Conservation (phyloP, 2,113 vertebrate species). For the Brachyhypopomus gauderio region DNA sequence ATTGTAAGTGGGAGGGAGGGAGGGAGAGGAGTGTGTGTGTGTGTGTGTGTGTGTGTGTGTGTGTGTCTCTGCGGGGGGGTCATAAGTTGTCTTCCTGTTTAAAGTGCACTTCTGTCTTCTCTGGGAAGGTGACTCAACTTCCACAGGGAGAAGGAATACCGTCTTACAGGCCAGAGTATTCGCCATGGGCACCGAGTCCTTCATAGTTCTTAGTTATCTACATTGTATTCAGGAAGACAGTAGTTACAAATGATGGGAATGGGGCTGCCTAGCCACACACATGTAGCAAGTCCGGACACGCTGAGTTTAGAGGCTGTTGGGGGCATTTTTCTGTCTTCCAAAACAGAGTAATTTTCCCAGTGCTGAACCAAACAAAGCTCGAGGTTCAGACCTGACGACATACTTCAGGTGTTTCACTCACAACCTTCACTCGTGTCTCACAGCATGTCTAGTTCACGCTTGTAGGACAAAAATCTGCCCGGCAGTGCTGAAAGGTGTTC, state of each 20-base stretch:
- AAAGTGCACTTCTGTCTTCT: neutral
- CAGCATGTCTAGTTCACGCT: too few relatives aligned
- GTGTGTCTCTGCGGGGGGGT: neutral
- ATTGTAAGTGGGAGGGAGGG: neutral
- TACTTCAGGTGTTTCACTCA: too few relatives aligned
- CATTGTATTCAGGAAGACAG: neutral
- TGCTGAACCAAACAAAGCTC: neutral
- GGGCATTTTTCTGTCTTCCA: neutral
- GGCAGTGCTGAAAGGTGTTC: too few relatives aligned
- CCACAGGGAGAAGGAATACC: neutral
- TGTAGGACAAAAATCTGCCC: too few relatives aligned
- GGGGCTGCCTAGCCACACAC: neutral
- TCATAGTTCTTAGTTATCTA: neutral
- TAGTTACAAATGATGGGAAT: neutral
- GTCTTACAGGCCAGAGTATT: neutral
- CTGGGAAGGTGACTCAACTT: neutral
- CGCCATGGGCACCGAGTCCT: neutral
- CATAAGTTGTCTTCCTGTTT: neutral
- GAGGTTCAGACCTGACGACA: neutral
- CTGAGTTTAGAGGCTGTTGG: neutral
- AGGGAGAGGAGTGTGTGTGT: neutral
- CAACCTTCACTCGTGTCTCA: too few relatives aligned
- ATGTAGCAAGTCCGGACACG: conserved; percentile 14
- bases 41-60: neutral
- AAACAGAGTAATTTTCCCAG: neutral